phyloP scores from a whole-genome alignment of 2,888 invertebrate genomes.

The Alentia gelatinosa region DNA sequence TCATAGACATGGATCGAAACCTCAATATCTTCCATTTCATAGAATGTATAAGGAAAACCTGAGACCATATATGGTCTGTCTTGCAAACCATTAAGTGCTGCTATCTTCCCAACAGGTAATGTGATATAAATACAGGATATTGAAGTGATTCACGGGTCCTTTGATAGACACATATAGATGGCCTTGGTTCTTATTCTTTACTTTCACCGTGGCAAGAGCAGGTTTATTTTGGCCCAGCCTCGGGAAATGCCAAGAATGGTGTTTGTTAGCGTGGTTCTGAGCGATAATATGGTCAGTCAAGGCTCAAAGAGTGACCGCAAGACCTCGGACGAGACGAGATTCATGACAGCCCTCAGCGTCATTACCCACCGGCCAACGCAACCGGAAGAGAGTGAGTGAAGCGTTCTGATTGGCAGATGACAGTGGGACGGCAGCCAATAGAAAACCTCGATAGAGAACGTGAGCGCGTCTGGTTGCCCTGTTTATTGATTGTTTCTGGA shows the following conservation, averaged over 20 bases:
- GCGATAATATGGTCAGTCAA: slow-evolving; percentile 28
- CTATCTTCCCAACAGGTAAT: background rate
- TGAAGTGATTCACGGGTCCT: background rate
- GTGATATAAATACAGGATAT: background rate
- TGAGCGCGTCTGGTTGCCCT: background rate
- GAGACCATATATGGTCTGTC: too few species aligned
- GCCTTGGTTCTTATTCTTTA: background rate
- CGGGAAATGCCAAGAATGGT: background rate
- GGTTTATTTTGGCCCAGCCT: background rate
- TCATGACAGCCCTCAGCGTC: slow-evolving; percentile 32
- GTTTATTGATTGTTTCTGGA: slow-evolving; percentile 41
- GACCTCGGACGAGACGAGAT: background rate
- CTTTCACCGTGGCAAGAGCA: background rate
- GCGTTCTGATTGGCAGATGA: slow-evolving; percentile 51
- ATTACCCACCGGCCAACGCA: slow-evolving; percentile 35
- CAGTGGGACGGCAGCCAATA: slow-evolving; percentile 43
- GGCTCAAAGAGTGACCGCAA: background rate
- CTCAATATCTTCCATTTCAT: too few species aligned
- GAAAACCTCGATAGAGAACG: background rate
- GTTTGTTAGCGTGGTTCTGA: background rate
- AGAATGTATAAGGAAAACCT: too few species aligned
- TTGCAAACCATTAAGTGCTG: too few species aligned
- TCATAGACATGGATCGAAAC: too few species aligned
- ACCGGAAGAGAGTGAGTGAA: slow-evolving; percentile 38
- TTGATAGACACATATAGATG: background rate